Base-by-base conservation (phyloP, 1,140 invertebrate genomes). In the Leucophenga varia region DNA sequence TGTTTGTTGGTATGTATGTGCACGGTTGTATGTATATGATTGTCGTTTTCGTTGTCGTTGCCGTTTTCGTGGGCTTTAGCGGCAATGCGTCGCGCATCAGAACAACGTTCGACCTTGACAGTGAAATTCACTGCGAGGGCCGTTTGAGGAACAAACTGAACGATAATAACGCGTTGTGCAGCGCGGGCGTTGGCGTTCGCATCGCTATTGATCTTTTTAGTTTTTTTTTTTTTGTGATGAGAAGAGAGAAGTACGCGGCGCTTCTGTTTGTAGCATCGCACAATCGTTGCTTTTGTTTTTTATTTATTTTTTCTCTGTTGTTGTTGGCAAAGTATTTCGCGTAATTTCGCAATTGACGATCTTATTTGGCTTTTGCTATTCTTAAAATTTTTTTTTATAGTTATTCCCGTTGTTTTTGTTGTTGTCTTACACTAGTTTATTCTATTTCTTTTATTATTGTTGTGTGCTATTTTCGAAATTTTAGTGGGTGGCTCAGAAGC, bases 91-190 rank as follows among this genome's bases (percentile, higher is more conserved):
- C 63, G 63, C 67, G 63, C 67, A 59, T 72, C 61, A 64, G 61
- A 69, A 72, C 69, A 64, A 72, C 41, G 57, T 45, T 72, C 69
- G 69, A 72, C 69, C 69, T 72, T 72, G 69, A 64, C 69, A 72
- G 63, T 72, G 69, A 72, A 72, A 72, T 63, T 68, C 64, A 67
- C 52, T 6, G 22, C 22, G 22, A 6, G 22, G 5, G 22, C 5
- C 10, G 22, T 6, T 10, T 5, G 22, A 25, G 22, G 5, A 25
- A 10, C 22, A 10, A n/a, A n/a, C n/a, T n/a, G n/a, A n/a, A n/a
- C n/a, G n/a, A n/a, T n/a, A n/a, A n/a, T n/a, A n/a, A n/a, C n/a
- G n/a, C n/a, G n/a, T n/a, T n/a, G n/a, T n/a, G n/a, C n/a, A n/a
- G 22, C 5, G 22, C 22, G 22, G 22, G 22, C 22, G 22, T n/a